These are phyloP conservation scores for Saccopteryx leptura DNA, from an alignment of 2,113 vertebrate species.

Conservation along the genomic window DNA sequence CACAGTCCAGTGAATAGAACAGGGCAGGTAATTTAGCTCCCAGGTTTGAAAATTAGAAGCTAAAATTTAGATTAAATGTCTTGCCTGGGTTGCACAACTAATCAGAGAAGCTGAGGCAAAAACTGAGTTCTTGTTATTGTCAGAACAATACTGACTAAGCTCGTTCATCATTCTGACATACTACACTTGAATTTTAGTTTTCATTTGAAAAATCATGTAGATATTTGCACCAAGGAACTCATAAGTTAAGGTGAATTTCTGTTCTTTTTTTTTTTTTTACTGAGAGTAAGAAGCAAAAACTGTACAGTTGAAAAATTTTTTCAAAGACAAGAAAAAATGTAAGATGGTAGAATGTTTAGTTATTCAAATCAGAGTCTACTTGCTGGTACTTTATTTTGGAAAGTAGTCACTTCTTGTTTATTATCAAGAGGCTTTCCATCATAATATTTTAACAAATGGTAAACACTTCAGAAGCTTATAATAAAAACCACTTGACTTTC, in stretches of 20 bases:
- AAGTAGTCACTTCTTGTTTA: slow-evolving; percentile 26
- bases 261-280: slow-evolving; percentile 16
- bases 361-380: neutral
- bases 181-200: slow-evolving; percentile 49
- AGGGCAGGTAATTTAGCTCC: slow-evolving; percentile 36
- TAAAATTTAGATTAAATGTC: slow-evolving; percentile 45
- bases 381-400: slow-evolving; percentile 18
- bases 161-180: slow-evolving; percentile 14
- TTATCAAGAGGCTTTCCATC: slow-evolving; percentile 49
- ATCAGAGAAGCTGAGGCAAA: neutral
- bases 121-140: neutral
- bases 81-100: neutral
- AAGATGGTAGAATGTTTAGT: neutral
- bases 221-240: neutral
- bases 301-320: neutral
- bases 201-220: neutral
- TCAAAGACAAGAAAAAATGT: slow-evolving; percentile 41
- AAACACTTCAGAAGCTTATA: slow-evolving; percentile 67
- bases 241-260: neutral
- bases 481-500: slow-evolving; percentile 61
- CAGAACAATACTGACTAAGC: neutral
- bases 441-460: neutral
- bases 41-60: neutral
- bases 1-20: slow-evolving; percentile 27
- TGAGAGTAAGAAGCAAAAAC: neutral